A percentile compares a stretch with the other conserved stretches of the same genome.
Conservation (phyloP, 1,140 invertebrate genomes). For the Daktulosphaira vitifoliae region DNA sequence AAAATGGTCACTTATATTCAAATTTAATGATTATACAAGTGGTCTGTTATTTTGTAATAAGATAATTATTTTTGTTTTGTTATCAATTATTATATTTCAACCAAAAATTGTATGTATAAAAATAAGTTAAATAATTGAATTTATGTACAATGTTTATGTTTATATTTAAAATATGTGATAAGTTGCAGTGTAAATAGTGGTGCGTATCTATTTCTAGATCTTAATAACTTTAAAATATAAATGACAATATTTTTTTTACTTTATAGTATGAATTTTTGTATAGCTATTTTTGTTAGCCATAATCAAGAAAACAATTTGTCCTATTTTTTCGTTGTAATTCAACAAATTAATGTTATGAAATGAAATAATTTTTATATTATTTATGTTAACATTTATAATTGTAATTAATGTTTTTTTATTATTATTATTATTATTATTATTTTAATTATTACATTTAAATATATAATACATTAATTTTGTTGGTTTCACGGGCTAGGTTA, state of each 20-base stretch:
- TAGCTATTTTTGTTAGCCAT: constrained; percentile 31
- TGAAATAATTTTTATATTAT: constrained; percentile 9
- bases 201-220: constrained; percentile 30
- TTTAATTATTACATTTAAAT: neutral
- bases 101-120: constrained; percentile 14
- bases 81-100: constrained; percentile 25
- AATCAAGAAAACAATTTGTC: constrained; percentile 1
- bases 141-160: constrained; percentile 7
- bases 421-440: too few relatives aligned
- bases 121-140: neutral
- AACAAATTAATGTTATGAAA: constrained; percentile 17
- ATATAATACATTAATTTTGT: constrained; percentile 24
- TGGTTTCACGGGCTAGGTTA: constrained; percentile 33
- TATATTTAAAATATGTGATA: constrained; percentile 27
- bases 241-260: constrained; percentile 34
- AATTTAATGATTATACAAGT: too few relatives aligned
- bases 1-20: too few relatives aligned
- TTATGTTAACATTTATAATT: constrained; percentile 29
- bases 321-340: constrained; percentile 7
- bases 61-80: constrained; percentile 19
- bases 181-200: constrained; percentile 31
- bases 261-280: constrained; percentile 27
- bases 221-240: constrained; percentile 13
- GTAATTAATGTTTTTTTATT: constrained; percentile 30
- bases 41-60: constrained; percentile 26